Evolutionary conservation across 37 sponge, comb jelly and placozoan genomes (phyloP), one percentile per base, ranked within the genome.

Genomic region (Chondrosia reniformis): DNA sequence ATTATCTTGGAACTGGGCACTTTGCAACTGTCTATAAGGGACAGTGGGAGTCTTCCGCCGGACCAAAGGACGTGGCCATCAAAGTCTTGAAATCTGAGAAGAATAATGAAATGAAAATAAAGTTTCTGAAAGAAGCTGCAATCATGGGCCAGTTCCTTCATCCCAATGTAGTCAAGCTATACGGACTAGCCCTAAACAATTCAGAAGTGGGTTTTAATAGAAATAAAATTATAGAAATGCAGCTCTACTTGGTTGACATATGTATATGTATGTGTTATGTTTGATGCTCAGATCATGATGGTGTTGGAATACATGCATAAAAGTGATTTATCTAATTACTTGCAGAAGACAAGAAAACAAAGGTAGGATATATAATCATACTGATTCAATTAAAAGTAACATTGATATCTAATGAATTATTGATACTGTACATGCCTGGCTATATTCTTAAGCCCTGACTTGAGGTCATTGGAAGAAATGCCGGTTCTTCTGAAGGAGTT

Each of bases 71-170:
- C 17, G 71, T 40, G 21, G 71, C 71, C 30, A 40, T 40, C 30
- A 59, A 59, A 13, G 28, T 59, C 61, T 13, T 59, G 61, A 59
- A 59, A 13, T 7, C n/a, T 30, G 7, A 15, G 7, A 40, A 67
- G 22, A 6, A 5, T 7, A 40, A 40, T 13, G n/a, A 59, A 6
- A 13, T 7, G 30, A 6, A 30, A 13, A 13, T 59, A 6, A 13
- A 6, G 6, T 59, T 59, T 30, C 61, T 59, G n/a, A 25, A 59
- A 13, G 61, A 59, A 30, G 61, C 28, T 6, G 61, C 61, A 25
- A 59, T 59, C 61, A 59, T 59, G 61, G 61, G 30, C 7, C 61
- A 59, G n/a, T 59, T 59, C 61, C 61, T 30, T 7, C 61, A 59
- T 13, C 61, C 61, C 61, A 59, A 59, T 13, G 61, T 59, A 30